Evolutionary conservation across 2,888 invertebrate species (phyloP).

Genomic region (Rambutsinella grinnellia): DNA sequence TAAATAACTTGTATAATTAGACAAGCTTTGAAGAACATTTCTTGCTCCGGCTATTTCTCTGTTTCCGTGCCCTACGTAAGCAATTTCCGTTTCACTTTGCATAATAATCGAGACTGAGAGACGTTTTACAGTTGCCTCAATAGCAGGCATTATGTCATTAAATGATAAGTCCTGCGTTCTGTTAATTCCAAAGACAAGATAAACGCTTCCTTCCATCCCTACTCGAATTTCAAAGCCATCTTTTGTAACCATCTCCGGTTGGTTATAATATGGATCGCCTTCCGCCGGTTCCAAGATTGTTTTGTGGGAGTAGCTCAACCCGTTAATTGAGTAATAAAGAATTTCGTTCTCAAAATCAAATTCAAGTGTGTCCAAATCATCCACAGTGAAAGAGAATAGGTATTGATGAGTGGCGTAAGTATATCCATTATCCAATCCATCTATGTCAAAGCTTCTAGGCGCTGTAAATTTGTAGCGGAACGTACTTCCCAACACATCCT

Average conservation of each 20-base stretch:
- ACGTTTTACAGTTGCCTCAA: background rate
- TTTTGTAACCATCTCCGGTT: slow-evolving; percentile 19
- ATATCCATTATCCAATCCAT: too few species aligned
- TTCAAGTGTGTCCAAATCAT: too few species aligned
- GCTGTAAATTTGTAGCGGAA: too few species aligned
- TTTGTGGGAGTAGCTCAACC: too few species aligned
- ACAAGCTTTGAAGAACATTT: slow-evolving; percentile 19
- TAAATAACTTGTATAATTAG: slow-evolving; percentile 12
- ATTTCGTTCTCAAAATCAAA: too few species aligned
- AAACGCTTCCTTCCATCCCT: background rate
- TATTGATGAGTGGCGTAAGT: too few species aligned
- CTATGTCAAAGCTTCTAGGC: too few species aligned
- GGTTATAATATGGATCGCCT: slow-evolving; percentile 22
- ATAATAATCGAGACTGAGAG: background rate
- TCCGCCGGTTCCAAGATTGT: too few species aligned
- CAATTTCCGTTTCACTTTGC: background rate
- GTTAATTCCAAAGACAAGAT: background rate
- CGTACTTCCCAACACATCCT: too few species aligned
- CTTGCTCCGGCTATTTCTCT: background rate
- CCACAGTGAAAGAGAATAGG: too few species aligned
- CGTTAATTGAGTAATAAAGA: too few species aligned
- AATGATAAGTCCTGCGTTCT: background rate
- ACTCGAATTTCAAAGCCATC: slow-evolving; percentile 11
- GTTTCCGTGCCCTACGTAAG: slow-evolving; percentile 3
- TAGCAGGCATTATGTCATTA: background rate